phyloP scores from a whole-genome alignment of 2,888 invertebrate species.

The Maniola hyperantus region DNA sequence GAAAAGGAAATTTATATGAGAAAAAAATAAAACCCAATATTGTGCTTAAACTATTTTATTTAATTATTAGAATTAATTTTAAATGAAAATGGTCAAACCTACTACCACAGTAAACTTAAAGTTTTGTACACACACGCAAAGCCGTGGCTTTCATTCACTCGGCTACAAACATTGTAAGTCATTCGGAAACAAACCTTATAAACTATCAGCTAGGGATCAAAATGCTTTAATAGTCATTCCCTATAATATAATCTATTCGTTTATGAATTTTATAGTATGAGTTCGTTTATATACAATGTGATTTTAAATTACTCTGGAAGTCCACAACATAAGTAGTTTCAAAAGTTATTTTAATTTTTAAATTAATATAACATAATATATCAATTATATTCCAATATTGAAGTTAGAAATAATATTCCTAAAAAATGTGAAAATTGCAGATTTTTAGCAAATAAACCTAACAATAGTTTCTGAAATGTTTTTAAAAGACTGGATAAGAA shows the following conservation, averaged over 20 bases:
- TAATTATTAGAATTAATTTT: constrained; percentile 33
- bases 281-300: constrained; percentile 18
- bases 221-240: constrained; percentile 17
- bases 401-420: no score
- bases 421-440: neutral
- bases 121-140: constrained; percentile 36
- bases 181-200: constrained; percentile 15
- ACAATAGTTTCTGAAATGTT: no score
- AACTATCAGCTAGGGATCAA: constrained; percentile 19
- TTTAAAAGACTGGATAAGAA: no score
- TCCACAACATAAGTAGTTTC: neutral
- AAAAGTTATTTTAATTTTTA: no score
- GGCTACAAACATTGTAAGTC: constrained; percentile 23
- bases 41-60: constrained; percentile 37
- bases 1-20: no score
- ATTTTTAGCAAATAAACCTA: no score
- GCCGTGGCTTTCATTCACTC: constrained; percentile 30
- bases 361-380: no score
- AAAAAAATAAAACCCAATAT: constrained; percentile 19
- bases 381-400: neutral
- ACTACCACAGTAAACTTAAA: constrained; percentile 27
- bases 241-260: neutral
- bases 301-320: constrained; percentile 7
- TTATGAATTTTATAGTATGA: neutral
- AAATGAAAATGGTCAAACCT: constrained; percentile 33